Evolutionary conservation across 2,113 vertebrate genomes (phyloP).

Genomic region (Dissostichus mawsoni): DNA sequence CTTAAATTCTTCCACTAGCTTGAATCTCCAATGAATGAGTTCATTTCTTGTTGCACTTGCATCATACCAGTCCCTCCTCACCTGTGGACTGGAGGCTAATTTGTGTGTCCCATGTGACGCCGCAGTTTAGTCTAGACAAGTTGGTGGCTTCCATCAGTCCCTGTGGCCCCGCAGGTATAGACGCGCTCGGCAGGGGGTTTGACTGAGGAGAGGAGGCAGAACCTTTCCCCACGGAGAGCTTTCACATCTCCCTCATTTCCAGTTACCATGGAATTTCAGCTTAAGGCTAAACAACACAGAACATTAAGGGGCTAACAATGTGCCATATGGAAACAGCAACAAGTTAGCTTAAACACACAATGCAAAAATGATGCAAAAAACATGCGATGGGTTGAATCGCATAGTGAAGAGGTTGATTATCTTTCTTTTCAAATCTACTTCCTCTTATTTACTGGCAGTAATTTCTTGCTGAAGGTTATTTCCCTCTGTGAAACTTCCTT

Average conservation of each 20-base stretch:
- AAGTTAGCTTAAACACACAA: slow-evolving; percentile 29
- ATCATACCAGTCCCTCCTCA: slow-evolving; percentile 74
- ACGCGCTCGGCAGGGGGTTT: slow-evolving; percentile 43
- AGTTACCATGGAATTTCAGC: slow-evolving; percentile 80
- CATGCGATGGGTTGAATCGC: no score
- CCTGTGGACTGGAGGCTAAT: slow-evolving; percentile 72
- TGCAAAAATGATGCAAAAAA: background rate
- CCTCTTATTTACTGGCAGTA: slow-evolving; percentile 7
- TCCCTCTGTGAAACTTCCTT: background rate
- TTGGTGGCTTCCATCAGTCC: slow-evolving; percentile 66
- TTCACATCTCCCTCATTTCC: slow-evolving; percentile 68
- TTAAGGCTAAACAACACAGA: slow-evolving; percentile 63
- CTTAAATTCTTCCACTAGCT: slow-evolving; percentile 55
- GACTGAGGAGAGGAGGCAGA: slow-evolving; percentile 36
- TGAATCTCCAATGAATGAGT: slow-evolving; percentile 55
- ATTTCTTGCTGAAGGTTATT: background rate
- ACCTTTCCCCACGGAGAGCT: slow-evolving; percentile 51
- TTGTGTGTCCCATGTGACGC: slow-evolving; percentile 60
- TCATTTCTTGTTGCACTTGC: slow-evolving; percentile 70
- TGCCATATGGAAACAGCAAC: slow-evolving; percentile 31
- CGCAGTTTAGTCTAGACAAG: slow-evolving; percentile 78
- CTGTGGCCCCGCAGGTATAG: slow-evolving; percentile 47
- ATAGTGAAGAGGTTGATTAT: no score
- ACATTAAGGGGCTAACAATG: slow-evolving; percentile 47
- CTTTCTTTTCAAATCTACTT: background rate